Percentiles rank a stretch among this genome's conserved stretches.
phyloP scores from a whole-genome alignment of 2,888 invertebrate genomes.

The Strigamia maritima region DNA sequence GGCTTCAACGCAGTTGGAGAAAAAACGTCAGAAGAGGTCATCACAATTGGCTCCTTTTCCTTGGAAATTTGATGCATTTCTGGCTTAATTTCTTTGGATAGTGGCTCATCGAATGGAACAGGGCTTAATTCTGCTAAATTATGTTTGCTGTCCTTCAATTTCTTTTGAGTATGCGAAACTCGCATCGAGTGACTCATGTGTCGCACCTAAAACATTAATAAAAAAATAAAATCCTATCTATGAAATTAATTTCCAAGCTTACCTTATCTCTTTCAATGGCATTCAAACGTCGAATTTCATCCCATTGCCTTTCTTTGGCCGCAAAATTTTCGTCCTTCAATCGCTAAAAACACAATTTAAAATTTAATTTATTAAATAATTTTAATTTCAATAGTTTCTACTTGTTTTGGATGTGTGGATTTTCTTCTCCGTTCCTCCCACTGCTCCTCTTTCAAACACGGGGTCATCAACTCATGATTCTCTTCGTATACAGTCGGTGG shows the following conservation, averaged over 20 bases:
- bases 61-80: neutral
- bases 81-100: neutral
- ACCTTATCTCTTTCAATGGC: constrained; percentile 40
- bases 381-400: neutral
- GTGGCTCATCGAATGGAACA: neutral
- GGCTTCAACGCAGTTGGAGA: neutral
- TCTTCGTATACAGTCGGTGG: constrained; percentile 4
- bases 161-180: neutral
- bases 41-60: neutral
- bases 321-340: constrained; percentile 39
- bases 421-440: constrained; percentile 36
- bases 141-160: neutral
- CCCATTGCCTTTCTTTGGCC: constrained; percentile 40
- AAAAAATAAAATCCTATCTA: neutral
- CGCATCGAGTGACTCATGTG: neutral
- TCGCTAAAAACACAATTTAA: constrained; percentile 29
- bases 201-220: neutral
- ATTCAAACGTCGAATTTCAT: constrained; percentile 40
- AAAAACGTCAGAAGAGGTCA: neutral
- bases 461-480: neutral
- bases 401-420: constrained; percentile 22
- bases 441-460: constrained; percentile 24
- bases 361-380: neutral
- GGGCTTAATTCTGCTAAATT: neutral
- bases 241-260: neutral